These are phyloP conservation scores for Priocnemis perturbator DNA, from an alignment of 2,888 invertebrate genomes.

Conservation along the genomic window DNA sequence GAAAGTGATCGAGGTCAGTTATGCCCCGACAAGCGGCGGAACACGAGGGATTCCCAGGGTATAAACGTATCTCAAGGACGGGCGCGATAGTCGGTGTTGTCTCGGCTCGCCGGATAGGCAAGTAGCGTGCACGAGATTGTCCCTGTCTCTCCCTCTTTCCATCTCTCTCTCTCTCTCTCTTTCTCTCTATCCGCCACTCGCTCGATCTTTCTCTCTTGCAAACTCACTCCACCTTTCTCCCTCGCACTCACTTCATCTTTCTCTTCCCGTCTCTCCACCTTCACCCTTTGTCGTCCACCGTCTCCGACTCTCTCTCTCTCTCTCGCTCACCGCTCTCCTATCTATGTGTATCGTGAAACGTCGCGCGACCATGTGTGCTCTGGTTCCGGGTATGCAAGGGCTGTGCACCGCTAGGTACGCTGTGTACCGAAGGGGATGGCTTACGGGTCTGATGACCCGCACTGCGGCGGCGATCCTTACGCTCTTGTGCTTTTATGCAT, in stretches of 20 bases:
- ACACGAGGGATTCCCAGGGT: constrained; percentile 20
- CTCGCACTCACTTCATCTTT: no score
- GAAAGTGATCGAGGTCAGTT: constrained; percentile 22
- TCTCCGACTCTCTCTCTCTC: background rate
- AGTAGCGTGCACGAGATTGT: constrained; percentile 40
- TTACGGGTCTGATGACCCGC: constrained; percentile 27
- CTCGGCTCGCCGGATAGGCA: constrained; percentile 46
- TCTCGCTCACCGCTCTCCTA: constrained; percentile 5
- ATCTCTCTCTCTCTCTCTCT: no score
- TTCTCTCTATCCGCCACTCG: no score
- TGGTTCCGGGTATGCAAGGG: constrained; percentile 11
- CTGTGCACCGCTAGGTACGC: constrained; percentile 10
- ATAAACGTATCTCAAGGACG: constrained; percentile 46
- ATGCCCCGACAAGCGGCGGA: constrained; percentile 1
- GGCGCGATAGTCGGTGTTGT: constrained; percentile 44
- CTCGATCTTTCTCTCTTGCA: no score
- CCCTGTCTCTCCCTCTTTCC: constrained; percentile 15
- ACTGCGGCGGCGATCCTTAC: constrained; percentile 23
- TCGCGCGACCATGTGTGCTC: constrained; percentile 17
- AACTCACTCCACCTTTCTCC: no score
- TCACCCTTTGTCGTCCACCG: background rate
- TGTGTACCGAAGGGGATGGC: constrained; percentile 25
- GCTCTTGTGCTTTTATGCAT: constrained; percentile 13
- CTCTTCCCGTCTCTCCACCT: no score
- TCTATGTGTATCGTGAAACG: constrained; percentile 12